phyloP scores from a whole-genome alignment of 2,888 invertebrate species.

The Platypus cylindrus region DNA sequence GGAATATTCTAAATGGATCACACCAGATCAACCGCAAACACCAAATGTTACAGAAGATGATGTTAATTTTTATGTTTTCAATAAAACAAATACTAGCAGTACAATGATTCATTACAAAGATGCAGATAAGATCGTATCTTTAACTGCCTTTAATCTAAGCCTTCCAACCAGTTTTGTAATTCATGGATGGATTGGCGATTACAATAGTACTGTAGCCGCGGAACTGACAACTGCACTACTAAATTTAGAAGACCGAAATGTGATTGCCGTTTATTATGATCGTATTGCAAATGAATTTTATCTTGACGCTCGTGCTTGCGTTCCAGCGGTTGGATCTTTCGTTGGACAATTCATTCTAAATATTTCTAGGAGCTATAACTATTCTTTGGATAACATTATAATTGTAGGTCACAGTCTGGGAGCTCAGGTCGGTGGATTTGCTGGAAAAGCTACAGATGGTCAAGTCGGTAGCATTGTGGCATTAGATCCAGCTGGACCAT shows the following conservation, averaged over 20 bases:
- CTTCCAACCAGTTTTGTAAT: conserved; percentile 24
- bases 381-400: conserved; percentile 9
- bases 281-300: conserved; percentile 15
- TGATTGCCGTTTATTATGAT: conserved; percentile 30
- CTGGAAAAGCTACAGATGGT: conserved; percentile 16
- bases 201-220: conserved; percentile 20
- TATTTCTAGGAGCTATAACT: conserved; percentile 8
- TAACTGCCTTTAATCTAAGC: conserved; percentile 17
- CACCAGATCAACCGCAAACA: background rate
- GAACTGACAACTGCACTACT: conserved; percentile 21
- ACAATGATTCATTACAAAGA: no score
- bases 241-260: conserved; percentile 22
- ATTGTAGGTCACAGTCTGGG: conserved; percentile 24
- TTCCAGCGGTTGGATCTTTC: conserved; percentile 20
- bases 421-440: conserved; percentile 20
- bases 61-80: conserved; percentile 19
- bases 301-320: conserved; percentile 17
- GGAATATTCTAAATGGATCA: no score
- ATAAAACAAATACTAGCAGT: conserved; percentile 1
- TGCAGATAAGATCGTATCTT: conserved; percentile 4
- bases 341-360: conserved; percentile 20
- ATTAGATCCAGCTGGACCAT: conserved; percentile 29
- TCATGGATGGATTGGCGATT: conserved; percentile 27
- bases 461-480: conserved; percentile 25
- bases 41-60: conserved; percentile 15